Evolutionary conservation across 2,797 vertebrate species (phyloP), one percentile per base, ranked within the genome.

Genomic region (Pyrocephalus nanus): DNA sequence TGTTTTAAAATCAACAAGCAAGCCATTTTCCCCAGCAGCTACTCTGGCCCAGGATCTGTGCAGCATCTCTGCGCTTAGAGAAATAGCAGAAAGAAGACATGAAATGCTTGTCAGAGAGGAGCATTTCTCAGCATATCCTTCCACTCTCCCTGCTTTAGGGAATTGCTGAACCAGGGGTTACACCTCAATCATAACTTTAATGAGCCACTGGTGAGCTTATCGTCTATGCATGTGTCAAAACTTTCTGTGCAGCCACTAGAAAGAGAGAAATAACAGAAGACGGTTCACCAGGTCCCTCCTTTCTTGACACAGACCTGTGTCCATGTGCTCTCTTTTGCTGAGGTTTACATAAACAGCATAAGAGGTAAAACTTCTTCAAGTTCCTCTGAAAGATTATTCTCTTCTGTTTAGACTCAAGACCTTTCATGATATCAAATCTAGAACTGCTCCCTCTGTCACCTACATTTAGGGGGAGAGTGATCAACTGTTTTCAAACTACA

Each of bases 121-220:
- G 54, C 65, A 74, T 32, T 96, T 90, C 79, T 94, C 78, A 79
- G 53, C 75, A 29, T 51, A 84, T 25, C 53, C 55, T 95, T 92
- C 60, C 27, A 48, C 45, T 54, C 57, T 36, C 51, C 57, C 65
- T 54, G 45, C 72, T 61, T 88, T 9, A 88, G 91, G 53, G 90
- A 88, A 65, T 27, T 83, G 45, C 85, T 91, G 87, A 90, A 90
- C 65, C 69, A 77, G 82, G 77, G 82, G 65, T 86, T 65, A 77
- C 42, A 83, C 47, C 62, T 90, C 91, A 69, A 0, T 77, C 72
- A n/a, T 51, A 92, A 93, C 9, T 92, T 91, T 92, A 92, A 93
- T 2, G 69, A 93, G 90, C 42, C 78, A 88, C 62, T 65, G 30
- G 61, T 91, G 82, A 90, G 45, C 48, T 48, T 69, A 18, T 29